Evolutionary conservation across 2,797 vertebrate genomes (phyloP).

Genomic region (Acropternis orthonyx): DNA sequence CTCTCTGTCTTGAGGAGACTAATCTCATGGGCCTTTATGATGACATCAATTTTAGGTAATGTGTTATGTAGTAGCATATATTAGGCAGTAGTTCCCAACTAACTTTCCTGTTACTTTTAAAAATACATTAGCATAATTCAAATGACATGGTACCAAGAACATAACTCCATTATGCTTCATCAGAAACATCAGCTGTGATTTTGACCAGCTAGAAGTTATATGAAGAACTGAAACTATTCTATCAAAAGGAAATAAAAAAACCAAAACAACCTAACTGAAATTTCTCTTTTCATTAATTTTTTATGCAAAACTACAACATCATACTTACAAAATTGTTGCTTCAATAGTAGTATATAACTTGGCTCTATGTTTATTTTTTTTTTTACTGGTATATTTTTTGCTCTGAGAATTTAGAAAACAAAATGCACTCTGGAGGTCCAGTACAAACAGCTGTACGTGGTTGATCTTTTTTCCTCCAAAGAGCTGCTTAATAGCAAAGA

Average conservation of each 20-base stretch:
- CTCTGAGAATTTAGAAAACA: not conserved
- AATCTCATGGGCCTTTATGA: not conserved
- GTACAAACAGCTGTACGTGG: not conserved
- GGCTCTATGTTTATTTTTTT: accelerated
- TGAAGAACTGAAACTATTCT: not conserved
- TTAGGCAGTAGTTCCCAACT: not conserved
- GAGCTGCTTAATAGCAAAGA: not conserved
- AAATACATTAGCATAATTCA: not conserved
- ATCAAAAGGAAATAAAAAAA: not conserved
- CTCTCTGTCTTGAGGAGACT: not conserved
- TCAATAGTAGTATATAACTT: not conserved
- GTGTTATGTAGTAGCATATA: not conserved
- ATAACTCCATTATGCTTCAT: not conserved
- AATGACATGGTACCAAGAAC: not conserved
- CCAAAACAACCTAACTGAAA: not conserved
- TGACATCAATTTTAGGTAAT: not conserved
- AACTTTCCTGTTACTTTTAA: not conserved
- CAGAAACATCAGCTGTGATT: not conserved
- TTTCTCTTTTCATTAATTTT: not conserved
- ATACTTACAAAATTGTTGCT: not conserved
- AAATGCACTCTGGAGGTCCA: not conserved
- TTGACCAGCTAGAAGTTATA: not conserved
- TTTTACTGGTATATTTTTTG: not conserved
- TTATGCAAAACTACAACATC: not conserved
- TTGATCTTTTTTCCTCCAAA: accelerated